Conservation (phyloP, 2,888 invertebrate genomes). For the Timandra comae region DNA sequence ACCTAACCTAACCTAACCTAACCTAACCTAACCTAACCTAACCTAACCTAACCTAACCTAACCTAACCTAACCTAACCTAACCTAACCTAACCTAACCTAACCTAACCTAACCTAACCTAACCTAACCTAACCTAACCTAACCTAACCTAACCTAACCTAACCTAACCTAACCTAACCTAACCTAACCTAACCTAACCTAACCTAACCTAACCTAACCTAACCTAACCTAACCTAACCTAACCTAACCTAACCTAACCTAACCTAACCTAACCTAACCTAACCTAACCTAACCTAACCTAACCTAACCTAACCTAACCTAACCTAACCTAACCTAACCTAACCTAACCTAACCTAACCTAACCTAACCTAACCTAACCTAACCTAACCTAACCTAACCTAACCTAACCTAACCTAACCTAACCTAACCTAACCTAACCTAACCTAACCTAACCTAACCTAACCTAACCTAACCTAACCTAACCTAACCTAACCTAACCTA, state of each 20-base stretch:
- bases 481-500: slow-evolving; percentile 6
- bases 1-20: slow-evolving; percentile 10
- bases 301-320: background rate
- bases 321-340: background rate
- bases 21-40: slow-evolving; percentile 7
- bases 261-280: slow-evolving; percentile 10
- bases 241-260: slow-evolving; percentile 11
- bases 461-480: slow-evolving; percentile 7
- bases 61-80: slow-evolving; percentile 12
- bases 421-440: slow-evolving; percentile 8
- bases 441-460: slow-evolving; percentile 10
- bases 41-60: slow-evolving; percentile 9
- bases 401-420: slow-evolving; percentile 9
- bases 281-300: slow-evolving; percentile 6
- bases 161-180: too few relatives aligned
- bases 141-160: too few relatives aligned
- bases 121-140: too few relatives aligned
- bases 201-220: slow-evolving; percentile 6
- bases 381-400: slow-evolving; percentile 9
- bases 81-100: slow-evolving; percentile 2
- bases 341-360: slow-evolving; percentile 11
- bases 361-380: slow-evolving; percentile 12
- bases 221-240: slow-evolving; percentile 11
- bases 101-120: too few relatives aligned
- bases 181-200: too few relatives aligned